These are phyloP conservation scores for Ceratosolen solmsi DNA, from an alignment of 1,140 invertebrate genomes.

Conservation along the genomic window DNA sequence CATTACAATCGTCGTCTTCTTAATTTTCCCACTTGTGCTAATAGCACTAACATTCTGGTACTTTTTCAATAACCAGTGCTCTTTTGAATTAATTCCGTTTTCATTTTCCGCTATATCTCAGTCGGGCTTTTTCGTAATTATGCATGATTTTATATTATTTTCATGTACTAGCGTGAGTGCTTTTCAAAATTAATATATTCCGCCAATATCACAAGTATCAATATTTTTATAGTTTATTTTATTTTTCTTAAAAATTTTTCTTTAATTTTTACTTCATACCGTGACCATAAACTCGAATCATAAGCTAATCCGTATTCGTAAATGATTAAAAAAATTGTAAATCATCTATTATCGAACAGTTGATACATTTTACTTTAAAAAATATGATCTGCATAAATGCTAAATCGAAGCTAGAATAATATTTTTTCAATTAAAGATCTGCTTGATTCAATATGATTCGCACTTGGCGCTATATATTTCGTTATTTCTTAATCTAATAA, in stretches of 20 bases:
- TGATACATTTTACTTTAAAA: too few species aligned
- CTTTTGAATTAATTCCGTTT: slow-evolving; percentile 20
- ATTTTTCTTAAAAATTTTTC: not conserved
- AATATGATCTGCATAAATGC: too few species aligned
- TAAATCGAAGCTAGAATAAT: too few species aligned
- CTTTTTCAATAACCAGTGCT: not conserved
- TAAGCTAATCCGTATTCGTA: too few species aligned
- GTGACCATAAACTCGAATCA: too few species aligned
- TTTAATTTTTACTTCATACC: not conserved
- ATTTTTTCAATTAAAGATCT: too few species aligned
- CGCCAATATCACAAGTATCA: not conserved
- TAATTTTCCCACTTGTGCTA: slow-evolving; percentile 27
- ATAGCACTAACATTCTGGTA: slow-evolving; percentile 6
- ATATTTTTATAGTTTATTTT: slow-evolving; percentile 5
- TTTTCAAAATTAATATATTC: slow-evolving; percentile 19
- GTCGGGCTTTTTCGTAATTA: not conserved
- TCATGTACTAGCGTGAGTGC: not conserved
- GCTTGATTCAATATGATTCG: too few species aligned
- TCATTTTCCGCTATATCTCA: not conserved
- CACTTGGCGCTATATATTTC: too few species aligned
- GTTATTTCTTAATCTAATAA: too few species aligned
- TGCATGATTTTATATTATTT: not conserved
- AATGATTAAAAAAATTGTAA: too few species aligned
- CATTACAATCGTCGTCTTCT: slow-evolving; percentile 25
- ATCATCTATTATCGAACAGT: too few species aligned